These are phyloP conservation scores for Orbicella faveolata DNA, from an alignment of 64 coral and sea anemone genomes.

Conservation along the genomic window DNA sequence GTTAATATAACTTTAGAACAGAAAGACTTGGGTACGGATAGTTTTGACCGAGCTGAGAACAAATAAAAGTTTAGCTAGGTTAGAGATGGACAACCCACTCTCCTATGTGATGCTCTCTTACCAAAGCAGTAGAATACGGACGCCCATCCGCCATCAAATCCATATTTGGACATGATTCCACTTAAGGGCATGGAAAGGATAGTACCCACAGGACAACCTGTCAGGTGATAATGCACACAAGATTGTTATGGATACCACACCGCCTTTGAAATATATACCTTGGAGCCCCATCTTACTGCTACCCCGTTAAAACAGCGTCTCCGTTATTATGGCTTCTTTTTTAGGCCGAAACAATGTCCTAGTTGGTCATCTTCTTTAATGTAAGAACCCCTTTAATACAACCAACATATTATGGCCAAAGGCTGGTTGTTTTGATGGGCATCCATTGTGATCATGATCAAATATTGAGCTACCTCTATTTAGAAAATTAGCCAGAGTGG, in stretches of 20 bases:
- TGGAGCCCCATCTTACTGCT: neutral
- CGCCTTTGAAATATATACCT: neutral
- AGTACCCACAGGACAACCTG: conserved; percentile 81
- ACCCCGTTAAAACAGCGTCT: too few relatives aligned
- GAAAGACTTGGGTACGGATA: neutral
- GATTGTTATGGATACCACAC: neutral
- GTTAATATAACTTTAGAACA: too few relatives aligned
- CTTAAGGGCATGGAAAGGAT: conserved; percentile 86
- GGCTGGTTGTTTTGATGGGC: too few relatives aligned
- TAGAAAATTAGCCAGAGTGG: too few relatives aligned
- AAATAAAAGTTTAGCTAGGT: neutral
- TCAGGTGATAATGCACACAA: neutral
- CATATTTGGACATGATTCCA: conserved; percentile 87
- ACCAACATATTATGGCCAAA: too few relatives aligned
- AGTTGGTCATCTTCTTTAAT: too few relatives aligned
- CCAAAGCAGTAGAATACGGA: conserved; percentile 89
- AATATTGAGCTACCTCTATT: too few relatives aligned
- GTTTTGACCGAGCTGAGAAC: neutral
- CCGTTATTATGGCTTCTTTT: too few relatives aligned
- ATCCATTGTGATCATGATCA: too few relatives aligned
- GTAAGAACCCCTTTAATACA: too few relatives aligned
- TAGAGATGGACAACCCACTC: neutral
- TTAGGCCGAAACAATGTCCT: too few relatives aligned
- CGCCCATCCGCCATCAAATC: conserved; percentile 87
- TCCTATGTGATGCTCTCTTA: conserved; percentile 28